A percentile compares a stretch with the other conserved stretches of the same genome.
Conservation (phyloP, 2,888 invertebrate species). For the Ischnura elegans region DNA sequence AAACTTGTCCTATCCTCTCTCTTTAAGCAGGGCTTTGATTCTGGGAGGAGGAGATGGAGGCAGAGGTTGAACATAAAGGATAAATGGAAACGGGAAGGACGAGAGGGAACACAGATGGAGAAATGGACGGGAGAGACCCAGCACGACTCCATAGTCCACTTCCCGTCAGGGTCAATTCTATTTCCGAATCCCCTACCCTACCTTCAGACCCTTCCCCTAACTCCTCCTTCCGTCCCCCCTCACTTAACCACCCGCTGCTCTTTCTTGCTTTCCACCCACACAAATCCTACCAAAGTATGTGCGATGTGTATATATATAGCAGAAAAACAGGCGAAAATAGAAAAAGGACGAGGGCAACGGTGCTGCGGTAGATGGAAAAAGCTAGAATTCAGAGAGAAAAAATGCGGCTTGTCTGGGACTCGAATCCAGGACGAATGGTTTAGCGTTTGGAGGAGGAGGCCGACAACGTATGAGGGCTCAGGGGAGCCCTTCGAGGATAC, state of each 20-base stretch:
- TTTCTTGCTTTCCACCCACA: neutral
- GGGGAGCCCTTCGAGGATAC: no score
- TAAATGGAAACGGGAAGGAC: neutral
- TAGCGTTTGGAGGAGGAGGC: no score
- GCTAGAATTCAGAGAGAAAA: no score
- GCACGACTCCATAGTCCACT: neutral
- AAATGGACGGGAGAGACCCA: neutral
- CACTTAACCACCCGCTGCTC: no score
- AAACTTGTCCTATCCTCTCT: no score
- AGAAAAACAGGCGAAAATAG: no score
- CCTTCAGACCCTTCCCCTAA: neutral
- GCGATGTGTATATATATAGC: no score
- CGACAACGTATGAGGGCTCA: no score
- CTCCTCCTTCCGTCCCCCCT: neutral
- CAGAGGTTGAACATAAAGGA: neutral
- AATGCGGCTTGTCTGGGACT: no score
- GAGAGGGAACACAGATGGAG: neutral
- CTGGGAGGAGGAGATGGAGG: neutral
- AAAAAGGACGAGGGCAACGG: no score
- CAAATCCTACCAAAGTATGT: neutral
- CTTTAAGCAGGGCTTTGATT: neutral
- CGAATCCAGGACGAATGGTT: no score
- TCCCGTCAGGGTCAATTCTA: slow-evolving; percentile 38
- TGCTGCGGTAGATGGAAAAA: no score
- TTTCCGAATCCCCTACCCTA: neutral